phyloP scores from a whole-genome alignment of 2,797 vertebrate genomes.

The Galagoides demidoff region DNA sequence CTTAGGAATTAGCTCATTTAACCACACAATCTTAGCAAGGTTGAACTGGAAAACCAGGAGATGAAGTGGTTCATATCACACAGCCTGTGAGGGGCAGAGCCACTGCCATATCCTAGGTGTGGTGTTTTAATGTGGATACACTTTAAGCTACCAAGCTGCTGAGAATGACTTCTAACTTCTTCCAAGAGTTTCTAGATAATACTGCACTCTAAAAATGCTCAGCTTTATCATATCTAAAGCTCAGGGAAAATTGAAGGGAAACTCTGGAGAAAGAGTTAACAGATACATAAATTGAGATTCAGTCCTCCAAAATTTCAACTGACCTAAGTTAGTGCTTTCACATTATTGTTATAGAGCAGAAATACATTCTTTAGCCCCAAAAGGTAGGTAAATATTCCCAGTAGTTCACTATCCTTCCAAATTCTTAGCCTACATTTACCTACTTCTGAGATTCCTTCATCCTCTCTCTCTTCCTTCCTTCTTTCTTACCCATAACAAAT shows the following conservation, averaged over 20 bases:
- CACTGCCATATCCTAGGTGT: neutral
- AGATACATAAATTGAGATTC: neutral
- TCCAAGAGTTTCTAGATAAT: neutral
- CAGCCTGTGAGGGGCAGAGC: neutral
- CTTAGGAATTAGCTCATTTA: constrained; percentile 39
- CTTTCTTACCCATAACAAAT: neutral
- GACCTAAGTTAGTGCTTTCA: neutral
- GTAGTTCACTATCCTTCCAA: neutral
- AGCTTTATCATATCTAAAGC: neutral
- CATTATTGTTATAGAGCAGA: neutral
- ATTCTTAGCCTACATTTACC: neutral
- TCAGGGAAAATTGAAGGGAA: neutral
- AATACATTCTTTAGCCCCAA: neutral
- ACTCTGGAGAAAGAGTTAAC: neutral
- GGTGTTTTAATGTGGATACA: neutral
- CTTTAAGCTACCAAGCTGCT: neutral
- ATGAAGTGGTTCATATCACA: constrained; percentile 37
- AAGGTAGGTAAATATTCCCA: neutral
- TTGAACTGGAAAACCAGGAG: neutral
- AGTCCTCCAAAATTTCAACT: constrained; percentile 9
- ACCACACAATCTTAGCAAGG: neutral
- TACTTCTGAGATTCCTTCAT: neutral
- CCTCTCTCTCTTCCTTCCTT: neutral
- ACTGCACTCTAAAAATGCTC: neutral
- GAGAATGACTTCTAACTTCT: constrained; percentile 5